Evolutionary conservation across 1,140 invertebrate genomes (phyloP).

Genomic region (Brachionus paranguensis): DNA sequence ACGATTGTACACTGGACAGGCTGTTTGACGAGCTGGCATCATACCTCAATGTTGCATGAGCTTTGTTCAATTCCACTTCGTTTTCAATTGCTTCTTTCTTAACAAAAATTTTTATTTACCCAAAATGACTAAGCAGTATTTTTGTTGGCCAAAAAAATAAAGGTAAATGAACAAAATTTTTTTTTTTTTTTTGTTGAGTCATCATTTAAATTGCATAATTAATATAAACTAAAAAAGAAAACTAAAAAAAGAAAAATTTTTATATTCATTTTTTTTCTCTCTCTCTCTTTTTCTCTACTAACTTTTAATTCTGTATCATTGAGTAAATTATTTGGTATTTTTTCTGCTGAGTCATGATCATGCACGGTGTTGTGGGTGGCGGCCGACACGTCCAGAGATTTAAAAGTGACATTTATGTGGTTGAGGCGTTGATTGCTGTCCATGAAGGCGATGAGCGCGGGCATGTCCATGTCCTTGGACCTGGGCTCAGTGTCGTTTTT

Average conservation of each 20-base stretch:
- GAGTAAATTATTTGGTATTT: not conserved
- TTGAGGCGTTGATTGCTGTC: not conserved
- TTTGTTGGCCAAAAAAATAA: not conserved
- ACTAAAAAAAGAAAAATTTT: too few relatives aligned
- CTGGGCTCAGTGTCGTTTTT: not conserved
- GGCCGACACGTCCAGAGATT: not conserved
- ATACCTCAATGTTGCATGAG: not conserved
- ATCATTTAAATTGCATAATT: not conserved
- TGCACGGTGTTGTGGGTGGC: not conserved
- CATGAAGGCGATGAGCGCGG: not conserved
- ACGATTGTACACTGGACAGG: not conserved
- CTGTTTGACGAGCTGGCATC: not conserved
- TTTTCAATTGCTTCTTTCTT: not conserved
- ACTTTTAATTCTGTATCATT: constrained; percentile 18
- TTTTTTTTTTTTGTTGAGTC: not conserved
- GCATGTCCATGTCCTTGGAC: not conserved
- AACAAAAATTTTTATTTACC: not conserved
- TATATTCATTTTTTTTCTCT: too few relatives aligned
- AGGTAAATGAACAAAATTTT: not conserved
- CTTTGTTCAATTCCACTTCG: not conserved
- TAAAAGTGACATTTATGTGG: not conserved
- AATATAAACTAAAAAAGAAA: too few relatives aligned
- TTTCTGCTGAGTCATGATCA: not conserved
- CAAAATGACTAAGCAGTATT: not conserved
- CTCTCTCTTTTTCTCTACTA: not conserved